phyloP scores from a whole-genome alignment of 64 coral and sea anemone species.

The Stichodactyla helianthus region DNA sequence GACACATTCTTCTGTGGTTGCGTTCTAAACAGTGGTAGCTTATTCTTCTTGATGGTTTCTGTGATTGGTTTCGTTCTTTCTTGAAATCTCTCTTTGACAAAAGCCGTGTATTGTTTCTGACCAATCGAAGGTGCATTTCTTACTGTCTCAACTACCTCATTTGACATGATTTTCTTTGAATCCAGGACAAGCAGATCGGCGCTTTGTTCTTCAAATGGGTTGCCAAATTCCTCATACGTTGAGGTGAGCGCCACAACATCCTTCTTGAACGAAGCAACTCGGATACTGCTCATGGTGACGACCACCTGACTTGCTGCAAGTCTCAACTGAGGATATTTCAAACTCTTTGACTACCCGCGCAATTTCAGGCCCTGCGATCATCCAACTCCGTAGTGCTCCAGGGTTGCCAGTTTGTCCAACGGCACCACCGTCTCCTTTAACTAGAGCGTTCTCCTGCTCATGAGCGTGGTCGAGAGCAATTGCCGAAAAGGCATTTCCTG shows the following conservation, averaged over 20 bases:
- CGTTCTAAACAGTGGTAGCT: conserved; percentile 1
- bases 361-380: conserved; percentile 20
- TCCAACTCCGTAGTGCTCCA: background rate
- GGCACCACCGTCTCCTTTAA: conserved; percentile 46
- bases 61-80: background rate
- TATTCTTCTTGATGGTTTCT: background rate
- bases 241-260: conserved; percentile 16
- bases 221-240: conserved; percentile 38
- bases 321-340: background rate
- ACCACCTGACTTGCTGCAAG: background rate
- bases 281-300: conserved; percentile 14
- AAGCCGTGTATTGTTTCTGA: background rate
- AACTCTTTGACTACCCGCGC: conserved; percentile 27
- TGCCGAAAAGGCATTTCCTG: conserved; percentile 18
- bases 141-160: background rate
- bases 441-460: conserved; percentile 34
- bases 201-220: conserved; percentile 30
- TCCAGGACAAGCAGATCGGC: conserved; percentile 29
- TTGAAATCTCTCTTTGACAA: background rate
- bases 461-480: conserved; percentile 35
- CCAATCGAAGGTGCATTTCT: conserved; percentile 6
- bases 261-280: conserved; percentile 11
- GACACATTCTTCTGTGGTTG: background rate
- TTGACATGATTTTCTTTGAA: conserved; percentile 8
- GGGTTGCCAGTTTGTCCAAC: conserved; percentile 22